Base-by-base conservation (phyloP, 1,140 invertebrate species). In the Lethrus apterus region DNA sequence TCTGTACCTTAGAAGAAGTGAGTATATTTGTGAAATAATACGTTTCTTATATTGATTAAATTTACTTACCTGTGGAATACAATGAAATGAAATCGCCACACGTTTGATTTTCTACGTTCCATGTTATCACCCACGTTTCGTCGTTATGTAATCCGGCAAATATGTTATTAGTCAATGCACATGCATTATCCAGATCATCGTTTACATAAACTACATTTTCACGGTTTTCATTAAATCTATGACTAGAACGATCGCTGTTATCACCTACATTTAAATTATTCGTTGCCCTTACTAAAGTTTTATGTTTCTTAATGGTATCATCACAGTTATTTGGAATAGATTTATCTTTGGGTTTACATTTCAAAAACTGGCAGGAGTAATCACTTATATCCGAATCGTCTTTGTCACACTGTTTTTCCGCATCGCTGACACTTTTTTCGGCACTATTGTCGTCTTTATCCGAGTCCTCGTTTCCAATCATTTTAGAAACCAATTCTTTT, bases 261-360 rank as follows among this genome's bases (percentile, higher is more conserved):
- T 41, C 40, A 29, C 40, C 14, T 10, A 26, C 14, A 42, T 17
- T n/a, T n/a, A n/a, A 42, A 10, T 42, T 42, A 42, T 42, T 42
- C 40, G 40, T 42, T 42, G 40, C 29, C 18, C 40, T 24, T 18
- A 26, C 40, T 42, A 42, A 42, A 26, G 29, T 10, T 15, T 13
- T 42, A 42, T 42, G 40, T 29, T 42, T 42, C 17, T 42, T 42
- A 17, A 14, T 29, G 5, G 21, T 40, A 21, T 40, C 24, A 42
- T 42, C 40, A 42, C 40, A 42, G 40, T 3, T 21, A 10, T 11
- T 10, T 42, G 21, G 21, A 26, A 29, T 42, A 26, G 21, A 26
- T 24, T 42, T 42, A 29, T 42, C 40, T 42, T 42, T 42, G 40
- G 40, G 40, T 15, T 42, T 42, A 29, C 40, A 42, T 42, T 42